These are phyloP conservation scores for Acromyrmex charruanus DNA, from an alignment of 1,140 invertebrate species.

Conservation along the genomic window DNA sequence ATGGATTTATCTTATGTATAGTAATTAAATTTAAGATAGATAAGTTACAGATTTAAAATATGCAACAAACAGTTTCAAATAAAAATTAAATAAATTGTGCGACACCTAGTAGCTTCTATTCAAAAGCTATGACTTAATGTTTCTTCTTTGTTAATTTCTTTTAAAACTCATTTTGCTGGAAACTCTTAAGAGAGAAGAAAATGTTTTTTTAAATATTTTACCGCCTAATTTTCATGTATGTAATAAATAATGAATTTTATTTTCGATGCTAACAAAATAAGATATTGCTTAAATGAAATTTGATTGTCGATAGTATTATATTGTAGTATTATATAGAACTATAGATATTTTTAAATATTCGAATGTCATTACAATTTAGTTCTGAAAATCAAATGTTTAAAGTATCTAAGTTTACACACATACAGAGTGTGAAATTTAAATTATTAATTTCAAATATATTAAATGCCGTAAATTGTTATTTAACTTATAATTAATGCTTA, in stretches of 20 bases:
- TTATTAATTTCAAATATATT: not conserved
- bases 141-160: conserved; percentile 43
- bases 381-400: not conserved
- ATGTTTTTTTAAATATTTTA: conserved; percentile 21
- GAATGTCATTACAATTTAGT: too few species aligned
- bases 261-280: not conserved
- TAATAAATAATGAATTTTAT: conserved; percentile 22
- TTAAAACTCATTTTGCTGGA: not conserved
- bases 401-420: not conserved
- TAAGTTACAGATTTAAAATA: not conserved
- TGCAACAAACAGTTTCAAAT: not conserved
- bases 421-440: not conserved
- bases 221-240: conserved; percentile 33
- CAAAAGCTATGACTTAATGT: not conserved
- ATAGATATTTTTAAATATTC: not conserved
- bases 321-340: not conserved
- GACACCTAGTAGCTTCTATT: not conserved
- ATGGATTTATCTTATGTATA: not conserved
- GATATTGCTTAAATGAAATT: not conserved
- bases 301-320: not conserved
- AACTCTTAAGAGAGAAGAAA: not conserved
- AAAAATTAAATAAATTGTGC: conserved; percentile 20
- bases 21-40: not conserved
- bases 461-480: not conserved
- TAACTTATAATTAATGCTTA: not conserved